These are phyloP conservation scores for Araneus ventricosus DNA, from an alignment of 1,140 invertebrate genomes.

Conservation along the genomic window DNA sequence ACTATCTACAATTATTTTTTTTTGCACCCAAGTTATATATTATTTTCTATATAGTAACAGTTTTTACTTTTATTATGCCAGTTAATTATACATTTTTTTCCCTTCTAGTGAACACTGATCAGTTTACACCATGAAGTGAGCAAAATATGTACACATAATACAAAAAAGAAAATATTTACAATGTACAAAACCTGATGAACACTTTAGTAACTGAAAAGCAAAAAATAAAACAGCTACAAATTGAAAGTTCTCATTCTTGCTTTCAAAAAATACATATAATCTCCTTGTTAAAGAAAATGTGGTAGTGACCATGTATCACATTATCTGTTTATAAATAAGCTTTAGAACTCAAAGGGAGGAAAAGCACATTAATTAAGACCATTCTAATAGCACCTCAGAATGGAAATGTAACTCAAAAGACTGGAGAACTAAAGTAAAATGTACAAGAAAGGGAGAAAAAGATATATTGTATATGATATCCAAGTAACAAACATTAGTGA, in stretches of 20 bases:
- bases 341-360: background rate
- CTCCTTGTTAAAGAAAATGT: too few species aligned
- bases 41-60: background rate
- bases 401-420: too few species aligned
- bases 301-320: too few species aligned
- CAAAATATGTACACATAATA: background rate
- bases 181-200: background rate
- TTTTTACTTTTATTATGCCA: background rate
- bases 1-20: constrained; percentile 17
- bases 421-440: too few species aligned
- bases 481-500: too few species aligned
- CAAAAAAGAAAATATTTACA: background rate
- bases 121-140: background rate
- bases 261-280: too few species aligned
- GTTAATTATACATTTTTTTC: background rate
- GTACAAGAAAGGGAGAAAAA: too few species aligned
- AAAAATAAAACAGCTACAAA: background rate
- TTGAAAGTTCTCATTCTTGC: too few species aligned
- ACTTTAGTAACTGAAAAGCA: background rate
- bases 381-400: background rate
- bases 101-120: background rate
- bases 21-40: constrained; percentile 29
- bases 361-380: background rate
- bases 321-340: too few species aligned
- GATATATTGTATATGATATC: too few species aligned